Evolutionary conservation across 2,888 invertebrate species (phyloP).

Genomic region (Hartigia nigra): DNA sequence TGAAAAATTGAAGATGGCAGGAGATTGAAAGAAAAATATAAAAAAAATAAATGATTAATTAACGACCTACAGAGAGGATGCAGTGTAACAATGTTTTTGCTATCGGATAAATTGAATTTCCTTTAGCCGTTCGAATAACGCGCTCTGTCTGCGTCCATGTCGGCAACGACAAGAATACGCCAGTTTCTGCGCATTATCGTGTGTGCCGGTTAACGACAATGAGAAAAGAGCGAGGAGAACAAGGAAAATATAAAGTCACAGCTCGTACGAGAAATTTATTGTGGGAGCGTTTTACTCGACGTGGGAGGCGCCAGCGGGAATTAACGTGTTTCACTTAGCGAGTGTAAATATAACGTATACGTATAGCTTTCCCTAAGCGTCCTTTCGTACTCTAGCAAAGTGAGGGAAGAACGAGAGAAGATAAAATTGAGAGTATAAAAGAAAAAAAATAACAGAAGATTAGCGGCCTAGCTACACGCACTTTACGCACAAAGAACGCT

Average conservation of each 20-base stretch:
- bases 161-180: not conserved
- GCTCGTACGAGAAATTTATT: not conserved
- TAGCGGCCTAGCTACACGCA: not conserved
- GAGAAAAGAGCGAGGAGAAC: not conserved
- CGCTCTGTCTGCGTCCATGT: not conserved
- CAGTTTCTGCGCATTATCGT: not conserved
- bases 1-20: slow-evolving; percentile 29
- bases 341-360: not conserved
- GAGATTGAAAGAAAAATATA: slow-evolving; percentile 27
- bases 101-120: not conserved
- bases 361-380: not conserved
- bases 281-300: not conserved
- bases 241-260: not conserved
- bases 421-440: not conserved
- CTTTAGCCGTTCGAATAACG: not conserved
- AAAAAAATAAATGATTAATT: slow-evolving; percentile 8
- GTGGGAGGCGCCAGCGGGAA: not conserved
- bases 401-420: not conserved
- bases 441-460: not conserved
- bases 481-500: not conserved
- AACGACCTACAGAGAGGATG: not conserved
- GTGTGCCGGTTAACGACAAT: not conserved
- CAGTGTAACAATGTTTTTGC: not conserved
- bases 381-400: not conserved
- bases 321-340: not conserved